Evolutionary conservation across 2,113 vertebrate species (phyloP).

Genomic region (Symphodus melops): DNA sequence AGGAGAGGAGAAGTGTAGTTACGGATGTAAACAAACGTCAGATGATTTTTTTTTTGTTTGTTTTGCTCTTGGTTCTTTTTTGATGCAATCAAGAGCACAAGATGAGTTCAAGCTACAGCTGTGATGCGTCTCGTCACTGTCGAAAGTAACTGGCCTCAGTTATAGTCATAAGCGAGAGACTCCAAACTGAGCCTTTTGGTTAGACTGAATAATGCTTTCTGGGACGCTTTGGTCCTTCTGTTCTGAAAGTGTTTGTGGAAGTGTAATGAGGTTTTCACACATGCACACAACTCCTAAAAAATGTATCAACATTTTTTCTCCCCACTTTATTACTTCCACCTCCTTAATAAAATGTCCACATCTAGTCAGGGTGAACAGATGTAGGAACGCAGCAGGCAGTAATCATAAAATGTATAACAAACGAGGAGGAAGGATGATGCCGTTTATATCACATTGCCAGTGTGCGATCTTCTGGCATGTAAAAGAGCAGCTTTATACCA

Average conservation of each 20-base stretch:
- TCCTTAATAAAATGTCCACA: too few species aligned
- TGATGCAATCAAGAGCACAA: background rate
- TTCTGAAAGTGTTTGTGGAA: constrained; percentile 9
- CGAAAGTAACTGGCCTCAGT: constrained; percentile 21
- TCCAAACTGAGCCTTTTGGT: background rate
- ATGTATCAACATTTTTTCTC: too few species aligned
- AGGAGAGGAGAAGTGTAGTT: background rate
- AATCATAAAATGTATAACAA: too few species aligned
- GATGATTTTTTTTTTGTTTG: background rate
- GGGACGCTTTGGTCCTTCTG: background rate
- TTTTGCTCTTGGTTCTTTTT: background rate
- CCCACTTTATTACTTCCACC: too few species aligned
- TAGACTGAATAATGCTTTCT: constrained; percentile 10
- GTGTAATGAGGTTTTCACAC: background rate
- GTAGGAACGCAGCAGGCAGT: too few species aligned
- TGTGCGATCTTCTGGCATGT: too few species aligned
- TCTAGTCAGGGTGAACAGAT: too few species aligned
- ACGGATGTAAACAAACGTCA: background rate
- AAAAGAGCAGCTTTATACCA: too few species aligned
- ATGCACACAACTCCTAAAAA: too few species aligned
- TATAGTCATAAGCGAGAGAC: too few species aligned
- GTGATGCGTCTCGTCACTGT: background rate
- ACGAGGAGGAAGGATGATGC: too few species aligned
- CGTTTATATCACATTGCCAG: too few species aligned
- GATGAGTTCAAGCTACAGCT: constrained; percentile 22